Evolutionary conservation across 2,113 vertebrate genomes (phyloP).

Genomic region (Haliaeetus leucogaster): DNA sequence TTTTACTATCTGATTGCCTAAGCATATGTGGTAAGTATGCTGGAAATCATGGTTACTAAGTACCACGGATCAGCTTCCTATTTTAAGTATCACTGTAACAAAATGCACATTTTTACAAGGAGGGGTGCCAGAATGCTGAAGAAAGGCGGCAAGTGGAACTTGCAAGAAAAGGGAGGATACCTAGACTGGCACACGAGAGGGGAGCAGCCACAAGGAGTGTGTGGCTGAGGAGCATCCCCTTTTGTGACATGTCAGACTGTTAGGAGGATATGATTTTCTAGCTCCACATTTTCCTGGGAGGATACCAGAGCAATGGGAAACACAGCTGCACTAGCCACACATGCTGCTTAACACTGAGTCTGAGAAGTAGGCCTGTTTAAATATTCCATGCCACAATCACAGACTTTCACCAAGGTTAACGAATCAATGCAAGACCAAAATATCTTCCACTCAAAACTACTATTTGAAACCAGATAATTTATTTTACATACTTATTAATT

Average conservation of each 20-base stretch:
- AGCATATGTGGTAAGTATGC: not conserved
- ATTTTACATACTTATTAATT: not conserved
- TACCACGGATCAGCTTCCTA: not conserved
- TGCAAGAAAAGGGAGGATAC: not conserved
- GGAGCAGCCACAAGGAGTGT: accelerated
- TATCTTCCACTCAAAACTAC: not conserved
- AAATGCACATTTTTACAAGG: not conserved
- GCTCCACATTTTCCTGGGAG: not conserved
- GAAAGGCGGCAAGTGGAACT: not conserved
- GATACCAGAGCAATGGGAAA: not conserved
- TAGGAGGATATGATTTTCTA: not conserved
- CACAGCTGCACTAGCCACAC: not conserved
- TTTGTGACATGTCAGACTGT: accelerated
- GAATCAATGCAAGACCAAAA: not conserved
- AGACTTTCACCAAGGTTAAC: not conserved
- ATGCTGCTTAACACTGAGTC: not conserved
- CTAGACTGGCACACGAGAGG: not conserved
- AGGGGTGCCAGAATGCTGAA: not conserved
- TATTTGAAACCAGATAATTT: not conserved
- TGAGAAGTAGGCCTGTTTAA: not conserved
- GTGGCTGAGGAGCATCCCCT: not conserved
- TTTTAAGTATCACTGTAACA: not conserved
- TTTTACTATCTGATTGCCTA: not conserved
- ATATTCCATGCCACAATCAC: not conserved
- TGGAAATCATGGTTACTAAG: not conserved